Base-by-base conservation (phyloP, 2,113 vertebrate genomes). In the Nyctibius bracteatus region DNA sequence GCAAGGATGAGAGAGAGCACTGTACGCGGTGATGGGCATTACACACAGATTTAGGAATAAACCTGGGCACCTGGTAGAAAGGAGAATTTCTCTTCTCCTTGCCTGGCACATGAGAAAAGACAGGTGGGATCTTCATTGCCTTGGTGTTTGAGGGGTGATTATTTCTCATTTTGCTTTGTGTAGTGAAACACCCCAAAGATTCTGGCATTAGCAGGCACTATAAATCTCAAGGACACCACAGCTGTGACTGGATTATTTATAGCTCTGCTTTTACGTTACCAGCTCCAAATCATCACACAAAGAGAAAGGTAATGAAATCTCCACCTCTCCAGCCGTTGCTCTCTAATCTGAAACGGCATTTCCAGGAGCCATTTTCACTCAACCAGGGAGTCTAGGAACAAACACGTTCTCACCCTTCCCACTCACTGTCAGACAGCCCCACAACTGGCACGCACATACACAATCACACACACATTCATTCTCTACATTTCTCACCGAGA, bases 201-300 rank as follows among this genome's bases (percentile, higher is more conserved):
- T 93, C 86, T 96, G 91, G 94, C 96, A 93, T 96, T 89, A 95
- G 93, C 95, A 94, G 68, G 81, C 83, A 41, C 92, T 90, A 84
- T 97, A 95, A 97, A 96, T 98, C 97, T 98, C 21, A n/a, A 91
- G 91, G 96, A 95, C 65, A 92, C 89, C 93, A 88, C 96, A 96
- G 96, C 97, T 98, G 96, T 96, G 97, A 97, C 97, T 59, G 44
- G 97, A 96, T 98, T 98, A 98, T 98, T 98, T 98, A 98, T 98
- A 98, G 97, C 97, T 92, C 85, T 80, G 88, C 89, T 93, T 97
- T 98, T 97, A 96, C 88, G 96, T 96, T 97, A 92, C 97, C 88
- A 95, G 88, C 96, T 88, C 72, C 70, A 96, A 98, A 98, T 97
- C 93, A 97, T 95, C 96, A 96, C 97, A 98, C 97, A 98, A 98